A percentile compares a stretch with the other conserved stretches of the same genome.
Conservation (phyloP, 2,113 vertebrate species). For the Albula glossodonta region DNA sequence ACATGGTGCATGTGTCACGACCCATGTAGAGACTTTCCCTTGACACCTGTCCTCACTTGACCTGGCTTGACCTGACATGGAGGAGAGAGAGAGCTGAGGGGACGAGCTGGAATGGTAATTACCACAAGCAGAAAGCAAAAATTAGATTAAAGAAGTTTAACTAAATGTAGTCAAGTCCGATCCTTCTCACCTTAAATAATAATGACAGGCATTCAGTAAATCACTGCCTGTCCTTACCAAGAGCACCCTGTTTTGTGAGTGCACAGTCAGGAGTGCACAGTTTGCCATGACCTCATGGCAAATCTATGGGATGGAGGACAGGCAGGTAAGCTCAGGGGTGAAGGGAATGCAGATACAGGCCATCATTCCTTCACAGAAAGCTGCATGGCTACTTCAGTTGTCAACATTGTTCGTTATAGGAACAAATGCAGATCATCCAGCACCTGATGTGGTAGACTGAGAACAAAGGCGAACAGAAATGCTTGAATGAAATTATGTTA, state of each 20-base stretch:
- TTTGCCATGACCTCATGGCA: neutral
- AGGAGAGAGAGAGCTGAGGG: neutral
- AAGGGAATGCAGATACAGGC: neutral
- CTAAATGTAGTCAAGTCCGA: neutral
- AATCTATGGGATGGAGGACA: neutral
- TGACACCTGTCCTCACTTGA: neutral
- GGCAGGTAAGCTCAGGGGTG: neutral
- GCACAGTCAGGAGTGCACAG: neutral
- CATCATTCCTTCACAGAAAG: no score
- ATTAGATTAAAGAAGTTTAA: neutral
- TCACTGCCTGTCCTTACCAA: no score
- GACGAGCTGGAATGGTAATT: neutral
- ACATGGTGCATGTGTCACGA: neutral
- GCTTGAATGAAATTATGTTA: neutral
- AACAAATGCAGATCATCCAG: neutral
- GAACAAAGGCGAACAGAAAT: neutral
- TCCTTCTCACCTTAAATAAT: neutral
- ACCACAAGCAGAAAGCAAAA: neutral
- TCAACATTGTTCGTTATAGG: neutral
- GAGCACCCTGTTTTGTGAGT: neutral
- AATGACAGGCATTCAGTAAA: neutral
- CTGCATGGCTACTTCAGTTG: neutral
- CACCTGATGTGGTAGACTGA: neutral
- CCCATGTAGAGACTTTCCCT: neutral
- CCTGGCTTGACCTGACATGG: neutral